phyloP scores from a whole-genome alignment of 2,113 vertebrate species.

The Peromyscus californicus region DNA sequence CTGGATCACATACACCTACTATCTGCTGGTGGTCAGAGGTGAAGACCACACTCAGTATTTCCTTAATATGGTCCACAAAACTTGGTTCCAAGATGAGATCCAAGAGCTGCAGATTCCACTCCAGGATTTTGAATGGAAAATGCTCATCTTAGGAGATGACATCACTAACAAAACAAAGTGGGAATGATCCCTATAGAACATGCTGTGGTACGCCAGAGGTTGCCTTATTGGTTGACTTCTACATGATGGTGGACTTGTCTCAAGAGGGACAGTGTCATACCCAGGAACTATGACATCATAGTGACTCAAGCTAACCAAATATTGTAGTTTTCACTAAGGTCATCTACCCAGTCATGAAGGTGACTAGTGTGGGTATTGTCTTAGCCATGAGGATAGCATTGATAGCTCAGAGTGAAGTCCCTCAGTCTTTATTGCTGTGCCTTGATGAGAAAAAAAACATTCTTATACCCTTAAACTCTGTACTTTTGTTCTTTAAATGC shows the following conservation, averaged over 20 bases:
- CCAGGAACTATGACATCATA: not conserved
- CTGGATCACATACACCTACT: conserved; percentile 96
- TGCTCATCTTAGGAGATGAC: conserved; percentile 97
- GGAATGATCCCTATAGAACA: conserved; percentile 92
- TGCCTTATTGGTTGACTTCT: conserved; percentile 96
- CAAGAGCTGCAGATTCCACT: conserved; percentile 94
- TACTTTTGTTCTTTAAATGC: conserved; percentile 11
- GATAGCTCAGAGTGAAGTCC: not conserved
- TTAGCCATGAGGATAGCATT: not conserved
- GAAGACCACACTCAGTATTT: conserved; percentile 96
- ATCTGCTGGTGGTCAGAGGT: conserved; percentile 98
- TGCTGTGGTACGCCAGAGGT: conserved; percentile 96
- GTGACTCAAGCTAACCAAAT: too few species aligned
- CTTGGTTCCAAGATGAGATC: conserved; percentile 93
- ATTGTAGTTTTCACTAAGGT: not conserved
- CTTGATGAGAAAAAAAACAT: not conserved
- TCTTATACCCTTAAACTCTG: not conserved
- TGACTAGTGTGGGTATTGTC: not conserved
- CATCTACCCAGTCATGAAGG: not conserved
- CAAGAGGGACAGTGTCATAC: not conserved
- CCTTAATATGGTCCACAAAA: conserved; percentile 95
- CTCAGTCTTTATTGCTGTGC: too few species aligned
- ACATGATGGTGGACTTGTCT: conserved; percentile 97
- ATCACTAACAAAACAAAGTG: conserved; percentile 97
- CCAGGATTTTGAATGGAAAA: conserved; percentile 95